phyloP scores from a whole-genome alignment of 2,797 vertebrate genomes.

The Lutjanus campechanus region DNA sequence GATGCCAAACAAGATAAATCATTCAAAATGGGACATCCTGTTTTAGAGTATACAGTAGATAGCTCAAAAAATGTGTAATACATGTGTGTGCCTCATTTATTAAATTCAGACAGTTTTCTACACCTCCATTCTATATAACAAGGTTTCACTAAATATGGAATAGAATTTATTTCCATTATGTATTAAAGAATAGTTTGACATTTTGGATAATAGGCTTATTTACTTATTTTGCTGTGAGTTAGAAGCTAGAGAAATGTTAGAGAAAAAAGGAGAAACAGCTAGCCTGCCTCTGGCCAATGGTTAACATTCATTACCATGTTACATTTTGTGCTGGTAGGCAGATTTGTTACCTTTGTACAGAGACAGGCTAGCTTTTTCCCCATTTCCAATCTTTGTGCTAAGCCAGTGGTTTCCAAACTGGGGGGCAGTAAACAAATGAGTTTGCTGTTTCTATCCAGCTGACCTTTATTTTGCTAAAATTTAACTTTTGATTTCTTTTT shows the following conservation, averaged over 20 bases:
- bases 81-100: not conserved
- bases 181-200: not conserved
- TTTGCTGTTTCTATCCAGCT: too few species aligned
- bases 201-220: not conserved
- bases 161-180: not conserved
- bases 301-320: not conserved
- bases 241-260: not conserved
- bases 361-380: not conserved
- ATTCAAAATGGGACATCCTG: not conserved
- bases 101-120: not conserved
- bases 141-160: not conserved
- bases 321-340: not conserved
- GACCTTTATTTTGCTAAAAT: too few species aligned
- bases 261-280: not conserved
- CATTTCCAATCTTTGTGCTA: not conserved
- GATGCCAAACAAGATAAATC: constrained; percentile 9
- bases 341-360: not conserved
- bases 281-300: not conserved
- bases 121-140: not conserved
- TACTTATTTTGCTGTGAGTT: not conserved
- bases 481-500: too few species aligned
- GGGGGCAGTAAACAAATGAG: too few species aligned
- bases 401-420: too few species aligned
- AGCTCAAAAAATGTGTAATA: constrained; percentile 1
- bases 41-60: not conserved